Conservation (phyloP, 1,140 invertebrate genomes). For the Bicyclus anynana region DNA sequence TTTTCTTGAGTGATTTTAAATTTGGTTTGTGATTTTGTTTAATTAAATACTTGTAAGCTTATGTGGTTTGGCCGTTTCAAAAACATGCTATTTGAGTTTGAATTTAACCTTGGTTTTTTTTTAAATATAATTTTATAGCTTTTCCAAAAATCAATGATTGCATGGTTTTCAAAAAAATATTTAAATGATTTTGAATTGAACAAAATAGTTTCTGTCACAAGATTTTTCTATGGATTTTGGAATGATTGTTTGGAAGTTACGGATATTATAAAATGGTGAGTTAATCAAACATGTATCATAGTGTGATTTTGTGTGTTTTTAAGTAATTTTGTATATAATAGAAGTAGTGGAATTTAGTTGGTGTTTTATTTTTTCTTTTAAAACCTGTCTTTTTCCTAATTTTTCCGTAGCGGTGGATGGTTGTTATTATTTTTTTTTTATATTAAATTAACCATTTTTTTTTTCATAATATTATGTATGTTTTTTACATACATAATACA, state of each 20-base stretch:
- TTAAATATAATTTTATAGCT: neutral
- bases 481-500: no score
- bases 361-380: constrained; percentile 39
- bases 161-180: neutral
- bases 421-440: constrained; percentile 19
- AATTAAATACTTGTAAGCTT: no score
- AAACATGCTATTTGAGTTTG: no score
- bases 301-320: neutral
- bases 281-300: neutral
- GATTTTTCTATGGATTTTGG: no score
- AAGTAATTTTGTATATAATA: constrained; percentile 28
- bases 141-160: neutral
- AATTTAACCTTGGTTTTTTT: neutral
- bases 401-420: constrained; percentile 32
- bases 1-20: no score
- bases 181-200: no score
- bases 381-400: constrained; percentile 20
- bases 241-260: no score
- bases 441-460: no score
- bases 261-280: neutral
- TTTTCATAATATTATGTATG: no score
- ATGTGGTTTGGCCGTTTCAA: no score
- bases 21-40: no score
- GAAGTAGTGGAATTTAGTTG: constrained; percentile 31
- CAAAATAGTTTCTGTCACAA: no score